Evolutionary conservation across 2,888 invertebrate genomes (phyloP).

Genomic region (Agapetus fuscipes): DNA sequence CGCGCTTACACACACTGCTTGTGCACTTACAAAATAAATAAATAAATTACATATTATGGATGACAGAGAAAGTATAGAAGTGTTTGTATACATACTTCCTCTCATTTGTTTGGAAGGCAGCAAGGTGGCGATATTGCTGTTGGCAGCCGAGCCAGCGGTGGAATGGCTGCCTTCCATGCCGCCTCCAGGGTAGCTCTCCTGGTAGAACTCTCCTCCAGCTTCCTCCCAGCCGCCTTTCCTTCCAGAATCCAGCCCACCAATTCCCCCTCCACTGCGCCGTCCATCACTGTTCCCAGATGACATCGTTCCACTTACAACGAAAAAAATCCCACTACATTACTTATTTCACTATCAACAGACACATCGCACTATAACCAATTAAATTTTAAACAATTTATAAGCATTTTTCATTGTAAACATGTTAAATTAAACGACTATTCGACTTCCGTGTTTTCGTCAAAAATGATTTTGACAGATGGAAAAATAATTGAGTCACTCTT

Average conservation of each 20-base stretch:
- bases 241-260: conserved; percentile 8
- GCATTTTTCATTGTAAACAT: too few species aligned
- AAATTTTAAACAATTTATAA: too few species aligned
- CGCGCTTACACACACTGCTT: too few species aligned
- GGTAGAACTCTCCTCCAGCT: conserved; percentile 77
- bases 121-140: conserved; percentile 64
- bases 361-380: background rate
- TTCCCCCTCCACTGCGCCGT: conserved; percentile 10
- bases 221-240: conserved; percentile 59
- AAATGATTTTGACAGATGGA: too few species aligned
- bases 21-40: too few species aligned
- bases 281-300: conserved; percentile 13
- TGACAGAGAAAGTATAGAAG: too few species aligned
- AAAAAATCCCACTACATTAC: background rate
- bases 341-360: background rate
- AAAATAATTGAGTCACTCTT: too few species aligned
- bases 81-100: conserved; percentile 51
- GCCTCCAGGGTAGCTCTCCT: conserved; percentile 68
- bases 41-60: too few species aligned
- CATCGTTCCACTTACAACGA: conserved; percentile 2
- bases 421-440: too few species aligned
- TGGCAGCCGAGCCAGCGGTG: conserved; percentile 49
- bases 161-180: conserved; percentile 29
- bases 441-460: too few species aligned
- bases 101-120: conserved; percentile 73